Evolutionary conservation across 2,888 invertebrate species (phyloP), one percentile per base, ranked within the genome.

Genomic region (Plebejus melissa): DNA sequence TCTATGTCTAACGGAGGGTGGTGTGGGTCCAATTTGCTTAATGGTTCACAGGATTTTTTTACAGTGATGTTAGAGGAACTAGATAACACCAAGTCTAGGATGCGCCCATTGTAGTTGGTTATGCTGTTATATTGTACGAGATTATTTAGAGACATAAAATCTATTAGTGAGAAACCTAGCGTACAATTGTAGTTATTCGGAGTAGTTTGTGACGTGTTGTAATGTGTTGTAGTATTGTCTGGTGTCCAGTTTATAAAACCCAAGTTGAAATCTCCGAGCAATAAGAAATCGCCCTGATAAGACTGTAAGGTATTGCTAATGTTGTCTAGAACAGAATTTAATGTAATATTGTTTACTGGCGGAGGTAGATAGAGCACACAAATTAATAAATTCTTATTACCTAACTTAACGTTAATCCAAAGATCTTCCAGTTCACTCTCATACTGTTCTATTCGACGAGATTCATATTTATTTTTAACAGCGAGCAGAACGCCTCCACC

Each of bases 201-300:
- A 54, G 46, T 32, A 1, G 6, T 74, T 69, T 36, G 57, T 74
- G 7, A 1, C 13, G 28, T 74, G 38, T 38, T 38, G 6, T 6
- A 7, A 38, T 38, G 38, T 38, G 38, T 38, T 38, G 7, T 38
- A 5, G 38, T 28, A 4, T 32, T 13, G 32, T 41, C 32, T n/a
- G 41, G 70, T 32, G 16, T 22, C 74, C 76, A 76, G 36, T 74
- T 54, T 32, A 76, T 74, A 22, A 76, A 70, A 2, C 70, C 58
- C 6, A 76, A 57, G 70, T 74, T 76, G 32, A 76, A 76, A 71
- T 76, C 76, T 9, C 76, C 76, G 11, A 76, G 32, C n/a, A 76
- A 60, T n/a, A 76, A 3, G 22, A 58, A 58, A 38, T 76, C 32
- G 32, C 58, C 22, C 13, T 57, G 4, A 16, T 74, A 69, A 74